Conservation (phyloP, 2,888 invertebrate genomes). For the Clepsis dumicolana region DNA sequence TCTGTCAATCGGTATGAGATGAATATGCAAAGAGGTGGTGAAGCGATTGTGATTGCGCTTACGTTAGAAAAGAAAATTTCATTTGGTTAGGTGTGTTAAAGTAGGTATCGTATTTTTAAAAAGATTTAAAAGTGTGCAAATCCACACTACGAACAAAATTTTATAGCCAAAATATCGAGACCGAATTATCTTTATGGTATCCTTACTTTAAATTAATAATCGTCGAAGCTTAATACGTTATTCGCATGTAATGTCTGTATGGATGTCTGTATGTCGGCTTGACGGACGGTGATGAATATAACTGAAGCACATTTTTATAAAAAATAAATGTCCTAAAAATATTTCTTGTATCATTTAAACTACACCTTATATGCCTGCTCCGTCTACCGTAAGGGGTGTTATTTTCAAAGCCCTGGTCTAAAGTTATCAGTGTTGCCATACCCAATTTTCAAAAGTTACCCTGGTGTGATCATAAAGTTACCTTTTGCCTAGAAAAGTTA, state of each 20-base stretch:
- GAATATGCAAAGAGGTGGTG: neutral
- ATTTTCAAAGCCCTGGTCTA: no score
- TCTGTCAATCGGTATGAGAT: neutral
- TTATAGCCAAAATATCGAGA: neutral
- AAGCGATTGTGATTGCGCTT: neutral
- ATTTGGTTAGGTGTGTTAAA: neutral
- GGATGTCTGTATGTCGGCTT: conserved; percentile 68
- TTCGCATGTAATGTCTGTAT: conserved; percentile 51
- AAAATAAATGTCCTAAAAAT: conserved; percentile 78
- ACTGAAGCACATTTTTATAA: conserved; percentile 77
- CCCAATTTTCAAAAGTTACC: no score
- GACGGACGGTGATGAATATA: conserved; percentile 59
- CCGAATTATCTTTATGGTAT: conserved; percentile 20
- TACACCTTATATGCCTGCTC: no score
- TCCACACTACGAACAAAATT: neutral
- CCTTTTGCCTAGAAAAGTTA: no score
- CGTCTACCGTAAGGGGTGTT: neutral
- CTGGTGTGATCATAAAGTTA: no score
- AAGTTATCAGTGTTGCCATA: no score
- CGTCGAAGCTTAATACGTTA: conserved; percentile 58
- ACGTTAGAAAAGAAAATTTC: neutral
- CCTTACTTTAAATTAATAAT: conserved; percentile 26
- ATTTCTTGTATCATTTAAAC: conserved; percentile 52
- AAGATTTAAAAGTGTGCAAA: conserved; percentile 1
- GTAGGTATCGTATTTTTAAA: no score